Base-by-base conservation (phyloP, 2,113 vertebrate genomes). In the Siniperca knerii region DNA sequence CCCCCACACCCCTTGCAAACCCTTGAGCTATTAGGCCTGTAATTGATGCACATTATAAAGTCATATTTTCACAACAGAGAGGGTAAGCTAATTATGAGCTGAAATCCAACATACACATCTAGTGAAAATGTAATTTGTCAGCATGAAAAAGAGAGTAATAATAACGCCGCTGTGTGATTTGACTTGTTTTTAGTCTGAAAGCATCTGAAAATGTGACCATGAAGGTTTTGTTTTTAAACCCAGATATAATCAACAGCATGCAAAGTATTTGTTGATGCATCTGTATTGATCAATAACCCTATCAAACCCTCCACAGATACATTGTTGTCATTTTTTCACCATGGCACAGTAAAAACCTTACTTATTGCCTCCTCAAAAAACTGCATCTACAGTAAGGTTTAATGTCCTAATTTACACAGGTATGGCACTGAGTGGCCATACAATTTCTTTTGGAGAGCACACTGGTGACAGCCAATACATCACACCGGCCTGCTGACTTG, bases 341-440 rank as follows among this genome's bases (percentile, higher is more conserved):
- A 42, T 21, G 15, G 2, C 61, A 84, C 50, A 55, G 48, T 90
- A 82, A 89, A 89, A 89, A 54, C 23, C 67, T 70, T 37, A 65
- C 69, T 71, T 72, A 85, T 77, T 48, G 29, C 62, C n/a, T 23
- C 48, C 60, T 44, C 60, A 58, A 73, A 82, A 74, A 60, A 52
- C 25, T 37, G 10, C 65, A 81, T 57, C 52, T 37, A 64, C 52
- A 67, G 46, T 65, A 25, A 40, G 57, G 0, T 82, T 67, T 62
- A 64, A 91, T 90, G 88, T 85, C 68, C 60, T 88, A 67, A 87
- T 91, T 84, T 68, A 57, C 71, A 73, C 84, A 76, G 78, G 46
- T 52, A 77, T 70, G 77, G 71, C 65, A 29, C 70, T 70, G 60
- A 79, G 69, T 44, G 33, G 79, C 79, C 70, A 4, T 18, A 50